phyloP scores from a whole-genome alignment of 2,888 invertebrate species.

The Folsomia candida region DNA sequence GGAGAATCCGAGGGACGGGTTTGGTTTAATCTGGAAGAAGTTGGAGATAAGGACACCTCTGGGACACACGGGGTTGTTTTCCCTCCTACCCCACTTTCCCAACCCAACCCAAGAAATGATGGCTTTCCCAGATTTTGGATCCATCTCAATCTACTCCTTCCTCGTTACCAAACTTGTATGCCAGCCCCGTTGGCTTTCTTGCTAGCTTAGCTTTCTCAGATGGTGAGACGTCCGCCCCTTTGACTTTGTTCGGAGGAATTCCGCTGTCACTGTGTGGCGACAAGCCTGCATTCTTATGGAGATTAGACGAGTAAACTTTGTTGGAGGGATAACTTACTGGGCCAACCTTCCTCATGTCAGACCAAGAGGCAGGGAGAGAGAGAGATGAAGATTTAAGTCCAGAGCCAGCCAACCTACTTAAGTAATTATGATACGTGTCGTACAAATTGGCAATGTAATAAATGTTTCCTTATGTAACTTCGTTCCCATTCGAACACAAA shows the following conservation, averaged over 20 bases:
- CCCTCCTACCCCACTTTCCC: conserved; percentile 12
- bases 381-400: background rate
- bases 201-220: background rate
- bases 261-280: background rate
- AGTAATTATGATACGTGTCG: too few species aligned
- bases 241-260: background rate
- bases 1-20: background rate
- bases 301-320: conserved; percentile 8
- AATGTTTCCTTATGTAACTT: too few species aligned
- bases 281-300: conserved; percentile 2
- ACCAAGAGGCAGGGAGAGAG: background rate
- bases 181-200: background rate
- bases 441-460: too few species aligned
- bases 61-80: conserved; percentile 4
- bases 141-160: conserved; percentile 3
- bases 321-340: background rate
- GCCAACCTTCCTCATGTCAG: background rate
- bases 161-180: background rate
- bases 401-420: background rate
- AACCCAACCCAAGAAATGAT: background rate
- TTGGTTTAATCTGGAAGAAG: conserved; percentile 11
- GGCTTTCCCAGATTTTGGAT: conserved; percentile 2
- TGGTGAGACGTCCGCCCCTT: background rate
- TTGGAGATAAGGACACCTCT: conserved; percentile 18
- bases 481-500: too few species aligned